A percentile compares a stretch with the other conserved stretches of the same genome.
phyloP scores from a whole-genome alignment of 92 coral and sea anemone species.

The Paragorgia papillata region DNA sequence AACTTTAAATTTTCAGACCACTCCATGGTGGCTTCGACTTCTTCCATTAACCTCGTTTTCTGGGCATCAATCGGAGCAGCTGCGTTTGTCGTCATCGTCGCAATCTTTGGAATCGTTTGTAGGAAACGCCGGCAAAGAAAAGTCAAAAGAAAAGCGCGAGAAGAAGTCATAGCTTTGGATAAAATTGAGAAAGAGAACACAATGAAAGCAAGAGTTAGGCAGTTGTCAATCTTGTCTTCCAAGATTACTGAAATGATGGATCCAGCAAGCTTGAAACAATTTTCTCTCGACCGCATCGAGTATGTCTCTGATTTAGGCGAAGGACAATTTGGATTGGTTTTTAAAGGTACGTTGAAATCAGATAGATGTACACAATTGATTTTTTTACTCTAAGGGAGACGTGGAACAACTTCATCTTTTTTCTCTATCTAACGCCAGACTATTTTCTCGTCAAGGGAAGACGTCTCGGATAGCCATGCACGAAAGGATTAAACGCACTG shows the following conservation, averaged over 20 bases:
- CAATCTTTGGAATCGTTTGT: slow-evolving; percentile 8
- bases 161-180: background rate
- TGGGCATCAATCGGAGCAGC: background rate
- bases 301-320: slow-evolving; percentile 92
- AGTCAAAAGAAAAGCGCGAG: background rate
- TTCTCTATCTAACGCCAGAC: too few species aligned
- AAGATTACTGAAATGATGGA: slow-evolving; percentile 56
- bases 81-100: slow-evolving; percentile 6
- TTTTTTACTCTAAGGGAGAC: background rate
- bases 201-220: slow-evolving; percentile 7
- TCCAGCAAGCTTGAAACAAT: slow-evolving; percentile 77
- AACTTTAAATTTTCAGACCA: background rate
- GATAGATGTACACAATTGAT: background rate
- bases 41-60: background rate
- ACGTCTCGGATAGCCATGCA: too few species aligned
- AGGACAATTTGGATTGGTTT: slow-evolving; percentile 94
- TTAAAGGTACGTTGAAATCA: slow-evolving; percentile 64
- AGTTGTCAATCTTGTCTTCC: background rate
- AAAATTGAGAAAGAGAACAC: background rate
- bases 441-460: too few species aligned
- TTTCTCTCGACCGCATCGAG: slow-evolving; percentile 83
- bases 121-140: slow-evolving; percentile 10
- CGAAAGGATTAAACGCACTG: too few species aligned
- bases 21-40: background rate
- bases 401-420: too few species aligned